Base-by-base conservation (phyloP, 2,113 vertebrate species). In the Cyprinodon tularosa region DNA sequence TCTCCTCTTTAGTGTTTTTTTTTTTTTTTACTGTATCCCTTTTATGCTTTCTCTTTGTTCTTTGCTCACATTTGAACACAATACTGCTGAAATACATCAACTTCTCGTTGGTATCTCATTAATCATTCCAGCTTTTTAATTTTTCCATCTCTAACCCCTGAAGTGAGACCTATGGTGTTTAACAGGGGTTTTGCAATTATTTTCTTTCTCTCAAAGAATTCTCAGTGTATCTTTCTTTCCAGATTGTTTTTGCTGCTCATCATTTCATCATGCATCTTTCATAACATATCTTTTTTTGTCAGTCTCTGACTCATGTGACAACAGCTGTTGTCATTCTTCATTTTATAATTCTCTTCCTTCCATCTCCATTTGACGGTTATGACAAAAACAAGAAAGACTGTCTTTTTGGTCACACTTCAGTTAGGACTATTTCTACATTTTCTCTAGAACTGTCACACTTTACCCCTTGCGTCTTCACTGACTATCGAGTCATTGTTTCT, bases 401-500 rank as follows among this genome's bases (percentile, higher is more conserved):
- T 64, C 73, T 78, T 75, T 67, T 81, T 80, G 79, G 77, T 87
- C 82, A 87, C 77, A 81, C 62, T 61, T 48, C 57, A 71, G 36
- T 20, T 68, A 66, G 62, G 77, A 61, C 72, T 78, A 7, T 72
- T 71, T 73, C 48, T 53, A 38, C n/a, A 9, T 68, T 42, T 53
- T 84, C 66, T 70, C 64, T 72, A 64, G 63, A 44, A 20, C 81
- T 66, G 72, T 86, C 50, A 84, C 77, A 72, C 73, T 74, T 69
- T 64, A 65, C 57, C 72, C 62, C 68, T 76, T 68, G 36, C 68
- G 77, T 65, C 72, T 71, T 74, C 78, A 69, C 76, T 82, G 84
- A 86, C 77, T 77, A 80, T 72, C 66, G 10, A 63, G 61, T 45
- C 66, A 40, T 74, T 81, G 78, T 82, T 81, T 86, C 71, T 84